Percentiles rank a stretch among this genome's conserved stretches.
These are phyloP conservation scores for Argyrosomus japonicus DNA, from an alignment of 2,113 vertebrate species.

Conservation along the genomic window DNA sequence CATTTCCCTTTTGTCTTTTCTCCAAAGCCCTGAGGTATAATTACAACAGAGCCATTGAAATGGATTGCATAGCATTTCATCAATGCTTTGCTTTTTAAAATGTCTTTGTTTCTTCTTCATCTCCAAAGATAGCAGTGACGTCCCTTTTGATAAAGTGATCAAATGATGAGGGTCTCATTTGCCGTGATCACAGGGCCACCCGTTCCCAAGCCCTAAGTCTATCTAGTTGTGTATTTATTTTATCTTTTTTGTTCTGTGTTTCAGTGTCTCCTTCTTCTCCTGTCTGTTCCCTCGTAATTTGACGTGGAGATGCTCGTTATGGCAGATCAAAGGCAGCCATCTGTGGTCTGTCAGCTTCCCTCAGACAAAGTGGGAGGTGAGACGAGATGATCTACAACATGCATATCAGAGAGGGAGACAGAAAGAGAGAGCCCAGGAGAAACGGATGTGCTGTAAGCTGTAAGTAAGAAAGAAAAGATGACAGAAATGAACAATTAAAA, in stretches of 20 bases:
- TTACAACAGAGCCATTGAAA: conserved; percentile 56
- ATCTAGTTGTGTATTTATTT: conserved; percentile 61
- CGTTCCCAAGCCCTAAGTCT: conserved; percentile 31
- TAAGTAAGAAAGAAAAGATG: not conserved
- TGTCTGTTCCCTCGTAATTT: conserved; percentile 77
- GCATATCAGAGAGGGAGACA: conserved; percentile 43
- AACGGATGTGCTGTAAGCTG: conserved; percentile 38
- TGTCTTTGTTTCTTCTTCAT: conserved; percentile 60
- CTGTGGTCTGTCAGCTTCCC: conserved; percentile 77
- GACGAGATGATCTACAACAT: conserved; percentile 57
- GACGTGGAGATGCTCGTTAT: conserved; percentile 85
- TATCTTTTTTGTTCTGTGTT: conserved; percentile 55
- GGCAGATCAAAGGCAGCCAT: conserved; percentile 82
- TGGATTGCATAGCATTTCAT: conserved; percentile 73
- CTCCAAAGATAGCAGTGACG: conserved; percentile 54
- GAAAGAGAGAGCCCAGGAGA: conserved; percentile 41
- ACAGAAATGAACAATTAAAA: conserved; percentile 1
- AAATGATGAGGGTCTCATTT: conserved; percentile 81
- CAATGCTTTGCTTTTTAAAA: conserved; percentile 64
- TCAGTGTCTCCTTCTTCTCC: conserved; percentile 55
- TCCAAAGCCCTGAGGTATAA: conserved; percentile 31
- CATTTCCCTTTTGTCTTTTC: conserved; percentile 17
- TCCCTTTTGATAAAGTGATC: conserved; percentile 82
- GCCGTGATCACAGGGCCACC: conserved; percentile 80
- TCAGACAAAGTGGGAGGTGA: conserved; percentile 73